Percentiles rank a stretch among this genome's conserved stretches.
Evolutionary conservation across 1,140 invertebrate species (phyloP).

Genomic region (Bathynomus jamesi): DNA sequence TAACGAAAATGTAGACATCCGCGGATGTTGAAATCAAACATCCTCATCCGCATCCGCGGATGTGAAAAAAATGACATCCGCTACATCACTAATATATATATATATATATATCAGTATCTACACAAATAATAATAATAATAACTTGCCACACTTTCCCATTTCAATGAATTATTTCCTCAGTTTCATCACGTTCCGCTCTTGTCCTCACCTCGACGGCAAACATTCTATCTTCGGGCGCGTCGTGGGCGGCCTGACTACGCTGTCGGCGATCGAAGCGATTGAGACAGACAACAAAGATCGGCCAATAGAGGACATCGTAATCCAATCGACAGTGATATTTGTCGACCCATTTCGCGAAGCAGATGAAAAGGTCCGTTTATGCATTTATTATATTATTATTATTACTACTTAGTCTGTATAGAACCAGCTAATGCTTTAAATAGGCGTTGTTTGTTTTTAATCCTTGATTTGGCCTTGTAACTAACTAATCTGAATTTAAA

Average conservation of each 20-base stretch:
- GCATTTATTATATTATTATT: constrained; percentile 3
- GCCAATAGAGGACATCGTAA: constrained; percentile 82
- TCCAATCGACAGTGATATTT: constrained; percentile 73
- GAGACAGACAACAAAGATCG: constrained; percentile 92
- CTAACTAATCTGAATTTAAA: background rate
- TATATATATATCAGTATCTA: too few species aligned
- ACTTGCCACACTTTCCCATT: too few species aligned
- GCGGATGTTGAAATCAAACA: too few species aligned
- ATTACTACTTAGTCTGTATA: background rate
- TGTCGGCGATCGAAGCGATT: constrained; percentile 84
- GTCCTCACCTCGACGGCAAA: constrained; percentile 90
- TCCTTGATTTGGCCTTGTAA: background rate
- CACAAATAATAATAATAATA: too few species aligned
- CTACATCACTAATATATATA: too few species aligned
- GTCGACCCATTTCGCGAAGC: constrained; percentile 90
- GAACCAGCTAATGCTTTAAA: background rate
- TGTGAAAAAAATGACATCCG: too few species aligned
- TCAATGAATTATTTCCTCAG: too few species aligned
- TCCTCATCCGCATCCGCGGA: too few species aligned
- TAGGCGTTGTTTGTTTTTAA: background rate
- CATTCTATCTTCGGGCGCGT: constrained; percentile 95
- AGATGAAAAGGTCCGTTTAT: constrained; percentile 63
- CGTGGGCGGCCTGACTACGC: constrained; percentile 88
- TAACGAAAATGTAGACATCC: too few species aligned
- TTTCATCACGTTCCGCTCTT: constrained; percentile 96